Evolutionary conservation across 2,113 vertebrate genomes (phyloP).

Genomic region (Melanocharis versteri): DNA sequence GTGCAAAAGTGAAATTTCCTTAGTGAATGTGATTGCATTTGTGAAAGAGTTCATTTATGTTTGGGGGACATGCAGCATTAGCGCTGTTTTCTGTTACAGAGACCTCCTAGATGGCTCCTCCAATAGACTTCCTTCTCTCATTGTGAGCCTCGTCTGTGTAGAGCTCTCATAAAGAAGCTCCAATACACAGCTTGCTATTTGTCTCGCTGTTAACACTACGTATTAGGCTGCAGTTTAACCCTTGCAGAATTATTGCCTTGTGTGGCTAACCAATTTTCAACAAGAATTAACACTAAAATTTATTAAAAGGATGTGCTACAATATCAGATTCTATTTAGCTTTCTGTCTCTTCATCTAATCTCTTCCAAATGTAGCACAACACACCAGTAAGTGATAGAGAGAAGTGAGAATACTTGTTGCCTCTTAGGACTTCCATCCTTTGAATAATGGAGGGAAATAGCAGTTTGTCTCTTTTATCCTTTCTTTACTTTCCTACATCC

Average conservation of each 20-base stretch:
- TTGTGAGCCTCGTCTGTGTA: neutral
- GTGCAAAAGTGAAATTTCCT: neutral
- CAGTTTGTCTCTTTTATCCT: neutral
- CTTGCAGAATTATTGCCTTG: neutral
- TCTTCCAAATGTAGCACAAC: neutral
- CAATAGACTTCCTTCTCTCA: neutral
- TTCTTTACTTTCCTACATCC: neutral
- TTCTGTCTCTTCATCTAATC: neutral
- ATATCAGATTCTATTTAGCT: neutral
- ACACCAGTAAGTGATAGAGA: fast-evolving
- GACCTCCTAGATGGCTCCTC: neutral
- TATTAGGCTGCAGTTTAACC: neutral
- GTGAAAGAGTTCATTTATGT: neutral
- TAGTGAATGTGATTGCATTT: neutral
- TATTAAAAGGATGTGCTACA: neutral
- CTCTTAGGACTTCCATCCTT: neutral
- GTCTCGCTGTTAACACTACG: neutral
- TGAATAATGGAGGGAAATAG: neutral
- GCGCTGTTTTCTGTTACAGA: neutral
- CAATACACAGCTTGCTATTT: neutral
- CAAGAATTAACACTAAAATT: neutral
- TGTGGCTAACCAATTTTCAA: neutral
- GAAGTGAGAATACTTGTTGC: neutral
- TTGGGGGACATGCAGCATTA: neutral
- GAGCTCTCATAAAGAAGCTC: neutral